A percentile compares a stretch with the other conserved stretches of the same genome.
Evolutionary conservation across 2,888 invertebrate genomes (phyloP).

Genomic region (Oxytorus armatus): DNA sequence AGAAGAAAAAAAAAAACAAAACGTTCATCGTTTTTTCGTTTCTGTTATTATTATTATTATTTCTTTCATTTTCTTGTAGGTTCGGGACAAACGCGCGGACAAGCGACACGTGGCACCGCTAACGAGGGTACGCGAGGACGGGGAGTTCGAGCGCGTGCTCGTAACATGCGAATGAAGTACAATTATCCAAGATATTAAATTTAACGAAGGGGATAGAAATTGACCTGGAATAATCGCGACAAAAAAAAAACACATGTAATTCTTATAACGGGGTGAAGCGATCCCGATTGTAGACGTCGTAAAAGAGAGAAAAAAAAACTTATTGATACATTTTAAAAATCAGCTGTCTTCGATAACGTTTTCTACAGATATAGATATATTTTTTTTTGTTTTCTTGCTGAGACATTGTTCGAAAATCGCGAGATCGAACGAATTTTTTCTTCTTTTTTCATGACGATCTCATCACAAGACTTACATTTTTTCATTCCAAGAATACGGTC

Average conservation of each 20-base stretch:
- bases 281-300: not conserved
- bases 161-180: slow-evolving; percentile 75
- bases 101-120: slow-evolving; percentile 73
- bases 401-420: not conserved
- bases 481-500: slow-evolving; percentile 53
- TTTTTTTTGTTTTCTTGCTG: not conserved
- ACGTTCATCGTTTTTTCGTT: no score
- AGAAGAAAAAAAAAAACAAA: slow-evolving; percentile 26
- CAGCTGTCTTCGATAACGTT: no score
- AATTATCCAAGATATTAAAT: slow-evolving; percentile 70
- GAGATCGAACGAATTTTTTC: not conserved
- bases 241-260: slow-evolving; percentile 16
- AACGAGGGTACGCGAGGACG: slow-evolving; percentile 75
- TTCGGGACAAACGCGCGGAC: slow-evolving; percentile 75
- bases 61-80: no score
- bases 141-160: slow-evolving; percentile 75
- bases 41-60: no score
- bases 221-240: slow-evolving; percentile 67
- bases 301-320: not conserved
- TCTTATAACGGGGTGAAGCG: not conserved
- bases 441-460: not conserved
- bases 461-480: no score
- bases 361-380: no score
- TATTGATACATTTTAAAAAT: no score
- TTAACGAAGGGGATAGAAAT: slow-evolving; percentile 58